Conservation (phyloP, 2,797 vertebrate species). For the Clamator glandarius region DNA sequence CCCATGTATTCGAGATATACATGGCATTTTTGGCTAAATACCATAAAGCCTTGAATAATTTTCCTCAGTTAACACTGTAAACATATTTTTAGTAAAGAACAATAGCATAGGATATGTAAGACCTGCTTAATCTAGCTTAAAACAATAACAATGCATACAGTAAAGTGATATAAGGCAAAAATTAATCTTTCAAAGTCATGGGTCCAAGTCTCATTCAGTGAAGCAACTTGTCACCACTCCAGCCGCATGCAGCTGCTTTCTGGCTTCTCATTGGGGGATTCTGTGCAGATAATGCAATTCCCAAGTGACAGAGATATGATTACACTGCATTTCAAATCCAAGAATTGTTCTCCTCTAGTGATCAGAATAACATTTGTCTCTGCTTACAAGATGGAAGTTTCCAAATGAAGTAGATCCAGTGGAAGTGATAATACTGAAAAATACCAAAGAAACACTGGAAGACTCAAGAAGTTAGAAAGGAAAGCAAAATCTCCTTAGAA, state of each 20-base stretch:
- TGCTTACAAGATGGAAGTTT: background rate
- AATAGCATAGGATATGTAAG: background rate
- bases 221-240: background rate
- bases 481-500: background rate
- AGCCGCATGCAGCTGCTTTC: background rate
- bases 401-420: background rate
- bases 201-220: background rate
- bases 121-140: background rate
- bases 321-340: background rate
- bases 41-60: background rate
- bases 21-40: background rate
- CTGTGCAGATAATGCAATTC: background rate
- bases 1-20: background rate
- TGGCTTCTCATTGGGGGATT: rapidly evolving
- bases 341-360: background rate
- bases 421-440: background rate
- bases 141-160: background rate
- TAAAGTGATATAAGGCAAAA: background rate
- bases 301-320: background rate
- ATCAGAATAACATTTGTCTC: background rate
- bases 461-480: background rate
- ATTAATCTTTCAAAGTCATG: background rate
- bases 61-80: background rate
- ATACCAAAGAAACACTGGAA: background rate
- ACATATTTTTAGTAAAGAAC: background rate